Base-by-base conservation (phyloP, 2,888 invertebrate species). In the Helobdella robusta region DNA sequence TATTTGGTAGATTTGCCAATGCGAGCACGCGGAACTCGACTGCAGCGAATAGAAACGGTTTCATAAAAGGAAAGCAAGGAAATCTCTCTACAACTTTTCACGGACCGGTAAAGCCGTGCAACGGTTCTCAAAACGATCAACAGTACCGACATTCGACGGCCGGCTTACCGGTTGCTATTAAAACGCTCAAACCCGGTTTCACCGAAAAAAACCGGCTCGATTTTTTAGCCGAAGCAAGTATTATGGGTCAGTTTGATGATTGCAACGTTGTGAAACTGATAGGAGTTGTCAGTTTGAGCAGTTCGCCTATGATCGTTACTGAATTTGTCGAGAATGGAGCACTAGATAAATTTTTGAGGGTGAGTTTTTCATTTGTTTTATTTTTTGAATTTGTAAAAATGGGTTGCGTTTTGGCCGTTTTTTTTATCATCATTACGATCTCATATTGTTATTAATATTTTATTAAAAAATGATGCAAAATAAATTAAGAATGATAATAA, bases 311-410 rank as follows among this genome's bases (percentile, higher is more conserved):
- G 95, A 97, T 97, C 71, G 92, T 99, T 73, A 98, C 97, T 6
- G 98, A 98, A 79, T 98, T 91, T 79, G 98, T 98, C 97, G 93
- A 95, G 78, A 97, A 98, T 81, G 97, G 98, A 46, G 94, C 95
- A 59, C 82, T 99, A 70, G 97, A 98, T 79, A 91, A 94, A 44
- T 99, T 95, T 81, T 84, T 98, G 70, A 81, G 86, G 80, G 85
- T 85, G 44, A 46, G 62, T 64, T n/a, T 6, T 30, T 20, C 36
- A 2, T 2, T 23, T 8, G 15, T 15, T 15, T 60, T 4, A 15
- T 60, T n/a, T 30, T 48, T 62, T 18, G n/a, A 58, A 58, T 34
- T 58, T 58, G 11, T 52, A 15, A 15, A 15, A 44, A 18, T 18
- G 18, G 18, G 15, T 44, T 15, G 18, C 18, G 44, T 15, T 44